These are phyloP conservation scores for Apamea epomidion DNA, from an alignment of 2,888 invertebrate species.

Conservation along the genomic window DNA sequence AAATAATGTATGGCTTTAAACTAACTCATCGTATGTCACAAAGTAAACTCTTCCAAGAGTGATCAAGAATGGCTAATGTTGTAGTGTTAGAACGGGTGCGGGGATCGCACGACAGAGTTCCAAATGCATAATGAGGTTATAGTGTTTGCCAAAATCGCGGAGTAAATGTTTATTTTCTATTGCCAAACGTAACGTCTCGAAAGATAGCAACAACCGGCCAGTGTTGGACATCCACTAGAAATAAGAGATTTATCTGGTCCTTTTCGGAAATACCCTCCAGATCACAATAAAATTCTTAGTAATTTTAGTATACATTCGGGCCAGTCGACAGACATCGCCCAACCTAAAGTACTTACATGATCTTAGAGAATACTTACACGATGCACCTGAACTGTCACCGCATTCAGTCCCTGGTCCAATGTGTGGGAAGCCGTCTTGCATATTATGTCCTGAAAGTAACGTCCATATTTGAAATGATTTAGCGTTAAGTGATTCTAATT, in stretches of 20 bases:
- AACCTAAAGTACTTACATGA: constrained; percentile 46
- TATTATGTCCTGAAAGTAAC: constrained; percentile 88
- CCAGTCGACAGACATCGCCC: constrained; percentile 67
- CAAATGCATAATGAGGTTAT: constrained; percentile 72
- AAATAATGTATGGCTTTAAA: constrained; percentile 76
- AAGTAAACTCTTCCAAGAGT: constrained; percentile 73
- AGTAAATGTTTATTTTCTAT: constrained; percentile 78
- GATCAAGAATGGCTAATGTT: constrained; percentile 60
- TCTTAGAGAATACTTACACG: constrained; percentile 35
- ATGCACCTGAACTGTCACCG: constrained; percentile 48
- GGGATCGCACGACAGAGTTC: constrained; percentile 71
- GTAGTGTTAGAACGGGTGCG: constrained; percentile 71
- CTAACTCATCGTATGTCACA: constrained; percentile 80
- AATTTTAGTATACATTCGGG: constrained; percentile 83
- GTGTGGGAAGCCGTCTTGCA: constrained; percentile 85
- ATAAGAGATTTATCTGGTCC: constrained; percentile 86
- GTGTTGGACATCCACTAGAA: constrained; percentile 88
- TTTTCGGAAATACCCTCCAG: constrained; percentile 87
- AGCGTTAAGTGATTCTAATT: constrained; percentile 87
- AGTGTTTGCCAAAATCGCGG: constrained; percentile 80
- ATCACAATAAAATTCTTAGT: constrained; percentile 85
- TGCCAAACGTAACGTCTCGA: constrained; percentile 80
- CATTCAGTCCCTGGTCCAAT: constrained; percentile 74
- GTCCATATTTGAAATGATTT: constrained; percentile 89
- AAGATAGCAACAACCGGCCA: constrained; percentile 87